Evolutionary conservation across 64 coral and sea anemone species (phyloP), one percentile per base, ranked within the genome.

Genomic region (Acropora tenuis): DNA sequence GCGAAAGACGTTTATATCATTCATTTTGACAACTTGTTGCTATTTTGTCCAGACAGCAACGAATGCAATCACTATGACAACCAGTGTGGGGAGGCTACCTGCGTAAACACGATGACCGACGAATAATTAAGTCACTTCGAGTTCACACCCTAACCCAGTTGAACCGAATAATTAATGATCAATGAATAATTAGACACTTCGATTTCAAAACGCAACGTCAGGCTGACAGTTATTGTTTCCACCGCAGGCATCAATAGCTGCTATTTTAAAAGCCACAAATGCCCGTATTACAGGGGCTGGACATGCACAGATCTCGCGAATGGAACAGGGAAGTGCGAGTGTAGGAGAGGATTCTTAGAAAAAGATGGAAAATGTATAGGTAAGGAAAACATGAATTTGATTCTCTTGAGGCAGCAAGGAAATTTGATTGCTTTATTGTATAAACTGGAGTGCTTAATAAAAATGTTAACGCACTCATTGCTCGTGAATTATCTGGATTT

Each of bases 301-400:
- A 48, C 61, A 16, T 85, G 82, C 45, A 41, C 48, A 18, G 63
- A 85, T 15, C 46, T 85, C 12, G 16, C 63, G 18, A 3, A 48
- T 49, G 45, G 45, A 5, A 47, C 5, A 20, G 45, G 63, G 6
- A 50, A 43, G 7, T 85, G 82, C 16, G 65, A 40, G 1, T 85
- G 82, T 46, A 71, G 82, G 82, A 3, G 45, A 48, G 82, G 82
- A 20, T 85, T 40, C 63, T 48, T 9, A 16, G 47, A 85, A 50
- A 43, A 85, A 49, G 18, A 69, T 69, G 61, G 61, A 43, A 48
- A 12, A 71, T 85, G 82, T 71, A 43, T 20, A 5, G 82, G 82
- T 85, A 85, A 30, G 0, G 52, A 55, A 55, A 55, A 55, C 30
- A 30, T 30, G 30, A 30, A 30, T 30, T 30, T 30, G 30, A 30